Conservation (phyloP, 2,797 vertebrate genomes). For the Geotrypetes seraphini region DNA sequence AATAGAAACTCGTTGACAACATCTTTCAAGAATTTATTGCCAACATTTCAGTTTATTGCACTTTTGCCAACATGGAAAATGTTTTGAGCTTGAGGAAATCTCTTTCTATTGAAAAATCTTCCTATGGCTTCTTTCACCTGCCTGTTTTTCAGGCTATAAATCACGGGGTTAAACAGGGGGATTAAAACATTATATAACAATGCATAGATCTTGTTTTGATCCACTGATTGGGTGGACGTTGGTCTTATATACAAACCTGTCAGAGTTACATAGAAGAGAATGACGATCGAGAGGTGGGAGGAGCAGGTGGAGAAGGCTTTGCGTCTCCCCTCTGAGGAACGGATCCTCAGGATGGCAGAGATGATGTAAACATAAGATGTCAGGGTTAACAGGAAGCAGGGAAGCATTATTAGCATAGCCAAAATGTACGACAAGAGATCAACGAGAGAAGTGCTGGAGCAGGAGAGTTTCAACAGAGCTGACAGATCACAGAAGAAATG, state of each 20-base stretch:
- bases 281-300: constrained; percentile 3
- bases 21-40: too few species aligned
- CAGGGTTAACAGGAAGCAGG: too few species aligned
- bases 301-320: constrained; percentile 7
- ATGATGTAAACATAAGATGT: neutral
- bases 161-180: neutral
- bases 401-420: too few species aligned
- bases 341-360: neutral
- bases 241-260: neutral
- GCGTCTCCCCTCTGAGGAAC: neutral
- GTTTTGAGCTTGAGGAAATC: too few species aligned
- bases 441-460: constrained; percentile 3
- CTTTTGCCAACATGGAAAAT: too few species aligned
- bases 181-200: neutral
- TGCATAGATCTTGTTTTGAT: neutral
- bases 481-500: constrained; percentile 14
- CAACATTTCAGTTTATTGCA: too few species aligned
- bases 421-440: too few species aligned
- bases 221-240: neutral
- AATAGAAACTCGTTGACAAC: too few species aligned
- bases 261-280: neutral
- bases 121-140: neutral
- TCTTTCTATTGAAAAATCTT: too few species aligned
- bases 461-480: constrained; percentile 3
- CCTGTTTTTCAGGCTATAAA: neutral